These are phyloP conservation scores for Sinhomidia bicolor DNA, from an alignment of 2,888 invertebrate genomes.

Conservation along the genomic window DNA sequence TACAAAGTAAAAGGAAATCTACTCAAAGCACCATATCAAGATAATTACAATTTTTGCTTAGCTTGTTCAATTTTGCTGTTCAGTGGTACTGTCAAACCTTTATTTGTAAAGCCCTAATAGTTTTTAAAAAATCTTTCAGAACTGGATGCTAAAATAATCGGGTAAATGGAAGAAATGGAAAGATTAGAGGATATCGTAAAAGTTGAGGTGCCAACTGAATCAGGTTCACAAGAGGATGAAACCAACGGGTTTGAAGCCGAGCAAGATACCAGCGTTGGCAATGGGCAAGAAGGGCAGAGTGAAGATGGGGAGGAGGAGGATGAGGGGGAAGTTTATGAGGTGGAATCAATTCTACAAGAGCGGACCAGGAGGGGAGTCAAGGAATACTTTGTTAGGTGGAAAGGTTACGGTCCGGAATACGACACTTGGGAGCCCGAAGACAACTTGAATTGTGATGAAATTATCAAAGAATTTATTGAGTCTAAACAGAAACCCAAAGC, in stretches of 20 bases:
- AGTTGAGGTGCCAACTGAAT: too few species aligned
- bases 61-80: too few species aligned
- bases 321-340: background rate
- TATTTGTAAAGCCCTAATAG: too few species aligned
- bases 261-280: background rate
- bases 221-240: background rate
- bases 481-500: background rate
- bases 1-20: too few species aligned
- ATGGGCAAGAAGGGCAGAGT: background rate
- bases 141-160: too few species aligned
- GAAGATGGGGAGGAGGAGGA: background rate
- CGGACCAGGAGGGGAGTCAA: background rate
- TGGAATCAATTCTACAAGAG: background rate
- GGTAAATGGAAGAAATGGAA: too few species aligned
- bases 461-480: conserved; percentile 80
- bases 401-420: background rate
- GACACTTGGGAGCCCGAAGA: conserved; percentile 15
- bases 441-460: background rate
- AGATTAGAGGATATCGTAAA: background rate
- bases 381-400: conserved; percentile 2
- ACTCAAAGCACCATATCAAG: too few species aligned
- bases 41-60: too few species aligned
- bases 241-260: too few species aligned
- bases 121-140: too few species aligned
- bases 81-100: too few species aligned